These are phyloP conservation scores for Scophthalmus maximus DNA, from an alignment of 2,113 vertebrate genomes.

Conservation along the genomic window DNA sequence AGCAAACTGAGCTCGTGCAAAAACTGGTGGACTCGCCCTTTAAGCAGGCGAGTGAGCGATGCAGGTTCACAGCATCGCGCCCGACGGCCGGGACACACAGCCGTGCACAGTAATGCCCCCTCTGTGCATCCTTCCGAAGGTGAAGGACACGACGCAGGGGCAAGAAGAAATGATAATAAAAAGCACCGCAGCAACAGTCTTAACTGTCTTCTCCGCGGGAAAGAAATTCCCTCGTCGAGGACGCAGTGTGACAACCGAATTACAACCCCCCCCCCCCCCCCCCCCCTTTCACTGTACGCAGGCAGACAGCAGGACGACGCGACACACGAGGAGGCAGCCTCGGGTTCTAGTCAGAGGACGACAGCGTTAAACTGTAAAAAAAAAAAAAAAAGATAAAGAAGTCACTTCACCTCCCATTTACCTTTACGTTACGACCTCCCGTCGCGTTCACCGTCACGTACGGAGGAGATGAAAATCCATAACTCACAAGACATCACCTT, in stretches of 20 bases:
- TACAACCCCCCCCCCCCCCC: too few species aligned
- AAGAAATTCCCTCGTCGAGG: slow-evolving; percentile 33
- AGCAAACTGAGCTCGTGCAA: background rate
- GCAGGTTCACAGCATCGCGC: background rate
- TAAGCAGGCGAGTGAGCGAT: slow-evolving; percentile 30
- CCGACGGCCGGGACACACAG: slow-evolving; percentile 20
- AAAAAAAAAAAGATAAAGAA: background rate
- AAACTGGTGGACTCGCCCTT: background rate
- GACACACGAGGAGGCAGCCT: slow-evolving; percentile 13
- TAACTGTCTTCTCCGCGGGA: slow-evolving; percentile 12
- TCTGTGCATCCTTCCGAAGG: slow-evolving; percentile 14
- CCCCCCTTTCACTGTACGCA: background rate
- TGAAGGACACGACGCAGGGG: slow-evolving; percentile 38
- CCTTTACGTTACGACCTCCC: too few species aligned
- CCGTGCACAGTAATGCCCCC: slow-evolving; percentile 10
- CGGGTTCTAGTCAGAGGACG: background rate
- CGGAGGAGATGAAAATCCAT: background rate
- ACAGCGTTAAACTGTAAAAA: background rate
- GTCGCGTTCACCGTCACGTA: background rate
- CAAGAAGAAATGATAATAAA: slow-evolving; percentile 23
- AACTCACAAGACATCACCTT: too few species aligned
- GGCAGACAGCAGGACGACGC: background rate
- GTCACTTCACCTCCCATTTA: background rate
- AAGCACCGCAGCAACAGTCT: background rate
- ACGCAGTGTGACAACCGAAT: slow-evolving; percentile 30